A percentile compares a stretch with the other conserved stretches of the same genome.
These are phyloP conservation scores for Drosophila fungiperda DNA, from an alignment of 2,888 invertebrate genomes.

Conservation along the genomic window DNA sequence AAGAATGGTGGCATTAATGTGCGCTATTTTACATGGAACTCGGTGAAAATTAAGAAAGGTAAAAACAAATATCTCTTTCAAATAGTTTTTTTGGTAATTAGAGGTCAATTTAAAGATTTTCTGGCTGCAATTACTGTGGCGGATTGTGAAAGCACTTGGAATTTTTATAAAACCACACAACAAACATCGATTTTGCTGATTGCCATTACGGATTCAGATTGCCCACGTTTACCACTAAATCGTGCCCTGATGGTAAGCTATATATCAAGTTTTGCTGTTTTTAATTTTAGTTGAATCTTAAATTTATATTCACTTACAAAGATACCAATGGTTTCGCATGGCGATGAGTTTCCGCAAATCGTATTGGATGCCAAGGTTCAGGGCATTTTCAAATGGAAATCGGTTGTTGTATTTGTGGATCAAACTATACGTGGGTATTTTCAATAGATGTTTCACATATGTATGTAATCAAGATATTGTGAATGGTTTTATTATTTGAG, in stretches of 20 bases:
- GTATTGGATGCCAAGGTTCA: constrained; percentile 90
- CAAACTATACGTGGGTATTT: constrained; percentile 89
- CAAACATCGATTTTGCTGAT: constrained; percentile 89
- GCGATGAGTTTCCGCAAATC: constrained; percentile 92
- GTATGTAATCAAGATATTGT: background rate
- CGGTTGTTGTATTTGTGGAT: constrained; percentile 90
- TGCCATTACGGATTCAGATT: constrained; percentile 92
- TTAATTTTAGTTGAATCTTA: background rate
- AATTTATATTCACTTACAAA: constrained; percentile 27
- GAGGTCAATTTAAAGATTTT: constrained; percentile 86
- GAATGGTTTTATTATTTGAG: background rate
- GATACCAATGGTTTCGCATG: constrained; percentile 88
- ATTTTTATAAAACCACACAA: constrained; percentile 88
- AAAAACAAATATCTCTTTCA: constrained; percentile 7
- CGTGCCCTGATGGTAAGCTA: constrained; percentile 88
- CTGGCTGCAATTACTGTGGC: constrained; percentile 90
- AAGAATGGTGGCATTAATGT: constrained; percentile 90
- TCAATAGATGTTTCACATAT: background rate
- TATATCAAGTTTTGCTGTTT: background rate
- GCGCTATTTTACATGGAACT: constrained; percentile 89
- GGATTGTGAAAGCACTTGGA: constrained; percentile 92
- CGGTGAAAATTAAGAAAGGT: constrained; percentile 90
- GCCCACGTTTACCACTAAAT: constrained; percentile 89
- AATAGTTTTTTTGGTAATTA: background rate
- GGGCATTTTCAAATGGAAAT: constrained; percentile 89